Evolutionary conservation across 2,888 invertebrate genomes (phyloP).

Genomic region (Brachypterus glaber): DNA sequence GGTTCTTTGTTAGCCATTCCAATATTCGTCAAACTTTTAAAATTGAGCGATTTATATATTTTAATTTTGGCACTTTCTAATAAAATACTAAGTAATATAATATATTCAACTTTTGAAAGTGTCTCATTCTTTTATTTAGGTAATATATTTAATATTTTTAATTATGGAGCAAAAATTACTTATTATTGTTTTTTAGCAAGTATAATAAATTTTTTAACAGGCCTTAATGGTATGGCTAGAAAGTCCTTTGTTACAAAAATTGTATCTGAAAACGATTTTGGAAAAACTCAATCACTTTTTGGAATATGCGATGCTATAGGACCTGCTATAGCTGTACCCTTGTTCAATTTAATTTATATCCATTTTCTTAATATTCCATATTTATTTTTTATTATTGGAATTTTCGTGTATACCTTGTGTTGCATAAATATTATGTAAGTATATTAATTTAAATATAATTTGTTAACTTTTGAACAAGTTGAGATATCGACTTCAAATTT

Average conservation of each 20-base stretch:
- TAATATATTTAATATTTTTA: too few species aligned
- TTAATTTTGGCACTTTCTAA: conserved; percentile 36
- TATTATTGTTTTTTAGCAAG: conserved; percentile 21
- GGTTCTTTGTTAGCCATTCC: conserved; percentile 31
- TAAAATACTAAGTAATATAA: conserved; percentile 38
- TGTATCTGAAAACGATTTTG: conserved; percentile 33
- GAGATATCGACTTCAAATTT: too few species aligned
- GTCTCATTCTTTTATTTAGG: conserved; percentile 36
- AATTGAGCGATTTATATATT: conserved; percentile 36
- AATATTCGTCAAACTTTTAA: conserved; percentile 32
- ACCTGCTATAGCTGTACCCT: conserved; percentile 46
- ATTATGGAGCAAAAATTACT: too few species aligned
- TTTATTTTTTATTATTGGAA: not conserved
- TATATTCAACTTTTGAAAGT: conserved; percentile 34
- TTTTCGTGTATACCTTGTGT: conserved; percentile 6
- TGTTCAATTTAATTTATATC: conserved; percentile 38
- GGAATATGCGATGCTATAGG: conserved; percentile 50
- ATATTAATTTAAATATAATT: too few species aligned
- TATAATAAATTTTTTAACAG: conserved; percentile 31
- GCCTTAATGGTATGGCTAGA: conserved; percentile 31
- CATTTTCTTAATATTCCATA: conserved; percentile 2
- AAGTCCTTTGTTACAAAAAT: conserved; percentile 36
- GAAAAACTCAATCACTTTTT: conserved; percentile 45
- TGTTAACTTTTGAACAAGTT: too few species aligned
- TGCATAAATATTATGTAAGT: conserved; percentile 12